A percentile compares a stretch with the other conserved stretches of the same genome.
These are phyloP conservation scores for Trematomus bernacchii DNA, from an alignment of 2,797 vertebrate species.

Conservation along the genomic window DNA sequence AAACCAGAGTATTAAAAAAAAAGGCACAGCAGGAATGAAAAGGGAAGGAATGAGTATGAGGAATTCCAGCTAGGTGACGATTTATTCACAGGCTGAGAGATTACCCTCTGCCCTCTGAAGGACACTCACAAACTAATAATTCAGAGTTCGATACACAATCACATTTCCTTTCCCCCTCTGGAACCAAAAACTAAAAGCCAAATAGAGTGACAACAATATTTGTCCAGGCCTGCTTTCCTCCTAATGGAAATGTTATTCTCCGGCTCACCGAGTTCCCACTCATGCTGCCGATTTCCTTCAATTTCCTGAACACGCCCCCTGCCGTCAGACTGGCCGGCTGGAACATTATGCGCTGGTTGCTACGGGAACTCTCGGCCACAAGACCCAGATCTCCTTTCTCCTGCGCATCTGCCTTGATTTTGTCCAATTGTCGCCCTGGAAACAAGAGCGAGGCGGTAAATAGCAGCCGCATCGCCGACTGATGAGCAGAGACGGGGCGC, in stretches of 20 bases:
- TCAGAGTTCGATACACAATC: slow-evolving; percentile 34
- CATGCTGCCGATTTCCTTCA: slow-evolving; percentile 92
- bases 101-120: slow-evolving; percentile 16
- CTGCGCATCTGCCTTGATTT: slow-evolving; percentile 89
- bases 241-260: slow-evolving; percentile 70
- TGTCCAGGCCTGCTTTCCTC: slow-evolving; percentile 20
- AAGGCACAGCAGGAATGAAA: slow-evolving; percentile 17
- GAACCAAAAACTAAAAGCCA: slow-evolving; percentile 9
- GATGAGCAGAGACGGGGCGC: slow-evolving; percentile 42
- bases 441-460: slow-evolving; percentile 67
- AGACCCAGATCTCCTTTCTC: slow-evolving; percentile 93
- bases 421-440: slow-evolving; percentile 92
- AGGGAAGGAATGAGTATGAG: slow-evolving; percentile 57
- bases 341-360: slow-evolving; percentile 93
- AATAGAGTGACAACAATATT: slow-evolving; percentile 54
- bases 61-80: slow-evolving; percentile 51
- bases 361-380: slow-evolving; percentile 93
- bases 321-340: slow-evolving; percentile 88
- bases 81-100: slow-evolving; percentile 41
- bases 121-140: slow-evolving; percentile 49
- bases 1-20: slow-evolving; percentile 32
- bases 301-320: slow-evolving; percentile 87
- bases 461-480: slow-evolving; percentile 12
- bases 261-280: slow-evolving; percentile 90
- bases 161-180: slow-evolving; percentile 31